Percentiles rank a stretch among this genome's conserved stretches.
Conservation (phyloP, 30 jellyfish, hydroid and myxozoan species). For the Turritopsis dohrnii region DNA sequence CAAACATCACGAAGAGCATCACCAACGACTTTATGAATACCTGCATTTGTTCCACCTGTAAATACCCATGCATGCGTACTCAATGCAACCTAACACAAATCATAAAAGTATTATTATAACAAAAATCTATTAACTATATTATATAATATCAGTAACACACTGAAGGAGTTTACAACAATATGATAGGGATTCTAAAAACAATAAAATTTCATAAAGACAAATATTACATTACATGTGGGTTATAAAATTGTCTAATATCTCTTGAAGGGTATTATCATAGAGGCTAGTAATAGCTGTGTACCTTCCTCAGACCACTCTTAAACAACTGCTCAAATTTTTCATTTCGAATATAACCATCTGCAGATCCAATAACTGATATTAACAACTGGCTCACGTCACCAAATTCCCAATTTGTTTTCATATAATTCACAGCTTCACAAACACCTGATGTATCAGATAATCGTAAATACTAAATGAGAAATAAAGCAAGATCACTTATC, state of each 20-base stretch:
- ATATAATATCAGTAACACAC: too few species aligned
- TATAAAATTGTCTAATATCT: too few species aligned
- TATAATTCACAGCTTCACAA: background rate
- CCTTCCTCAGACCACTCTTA: background rate
- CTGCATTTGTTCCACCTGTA: conserved; percentile 20
- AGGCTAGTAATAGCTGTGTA: background rate
- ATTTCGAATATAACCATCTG: conserved; percentile 4
- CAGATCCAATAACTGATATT: conserved; percentile 18
- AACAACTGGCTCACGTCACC: conserved; percentile 4
- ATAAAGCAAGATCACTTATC: background rate
- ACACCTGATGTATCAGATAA: background rate
- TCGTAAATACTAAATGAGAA: background rate
- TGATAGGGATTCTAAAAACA: too few species aligned
- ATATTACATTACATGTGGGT: too few species aligned
- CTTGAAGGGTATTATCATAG: too few species aligned
- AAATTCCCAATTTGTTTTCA: background rate
- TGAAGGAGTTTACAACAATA: too few species aligned
- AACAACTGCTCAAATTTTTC: background rate
- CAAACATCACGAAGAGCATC: conserved; percentile 3
- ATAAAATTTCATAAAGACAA: too few species aligned
- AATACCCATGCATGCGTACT: conserved; percentile 19
- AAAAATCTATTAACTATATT: too few species aligned
- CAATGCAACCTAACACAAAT: background rate
- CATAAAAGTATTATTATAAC: too few species aligned
- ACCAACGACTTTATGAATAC: background rate